Conservation (phyloP, 2,797 vertebrate genomes). For the Distichodus sexfasciatus region DNA sequence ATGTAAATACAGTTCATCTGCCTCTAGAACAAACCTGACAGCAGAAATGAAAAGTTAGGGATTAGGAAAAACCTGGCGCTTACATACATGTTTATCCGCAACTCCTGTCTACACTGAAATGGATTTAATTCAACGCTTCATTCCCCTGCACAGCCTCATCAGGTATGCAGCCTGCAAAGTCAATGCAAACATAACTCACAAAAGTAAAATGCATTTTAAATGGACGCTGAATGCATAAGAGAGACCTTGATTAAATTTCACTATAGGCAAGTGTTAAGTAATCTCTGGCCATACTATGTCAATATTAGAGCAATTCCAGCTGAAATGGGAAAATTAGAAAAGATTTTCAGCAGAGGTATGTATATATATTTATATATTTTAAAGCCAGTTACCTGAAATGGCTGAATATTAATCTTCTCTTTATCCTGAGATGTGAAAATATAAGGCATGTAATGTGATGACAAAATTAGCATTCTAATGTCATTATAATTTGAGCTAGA, state of each 20-base stretch:
- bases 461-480: neutral
- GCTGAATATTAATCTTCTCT: neutral
- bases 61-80: constrained; percentile 20
- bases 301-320: neutral
- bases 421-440: neutral
- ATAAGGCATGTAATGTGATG: too few species aligned
- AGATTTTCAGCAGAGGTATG: too few species aligned
- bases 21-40: neutral
- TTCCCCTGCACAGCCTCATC: constrained; percentile 55
- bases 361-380: too few species aligned
- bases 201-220: constrained; percentile 15
- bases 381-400: too few species aligned
- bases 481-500: neutral
- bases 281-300: neutral
- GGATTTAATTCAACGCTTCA: constrained; percentile 54
- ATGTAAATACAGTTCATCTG: neutral
- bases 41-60: neutral
- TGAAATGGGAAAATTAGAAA: too few species aligned
- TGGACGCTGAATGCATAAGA: constrained; percentile 9
- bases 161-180: constrained; percentile 54
- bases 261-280: neutral
- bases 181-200: constrained; percentile 49
- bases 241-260: neutral
- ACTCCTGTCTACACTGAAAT: constrained; percentile 47
- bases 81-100: constrained; percentile 49